Evolutionary conservation across 2,113 vertebrate species (phyloP), one percentile per base, ranked within the genome.

Genomic region (Lota lota): DNA sequence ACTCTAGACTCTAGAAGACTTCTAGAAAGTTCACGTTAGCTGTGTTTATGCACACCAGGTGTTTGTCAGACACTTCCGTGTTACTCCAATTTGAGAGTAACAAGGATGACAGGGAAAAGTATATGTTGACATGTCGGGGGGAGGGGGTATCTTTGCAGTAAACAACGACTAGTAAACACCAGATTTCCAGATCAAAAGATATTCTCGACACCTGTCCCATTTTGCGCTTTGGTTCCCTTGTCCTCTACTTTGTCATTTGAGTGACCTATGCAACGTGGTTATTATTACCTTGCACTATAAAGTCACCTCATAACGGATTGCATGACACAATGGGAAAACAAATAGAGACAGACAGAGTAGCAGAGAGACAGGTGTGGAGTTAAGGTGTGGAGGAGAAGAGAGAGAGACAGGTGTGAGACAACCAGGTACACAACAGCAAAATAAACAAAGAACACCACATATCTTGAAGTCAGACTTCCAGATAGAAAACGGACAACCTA

Each of bases 401-500:
- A n/a, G 36, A 47, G 28, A 61, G 61, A n/a, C 3, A 10, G 28
- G 19, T 7, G 54, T 1, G 22, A 17, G 8, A 22, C 36, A 64
- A 19, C 14, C 36, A 47, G 10, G 36, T 19, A 64, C 12, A 64
- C 2, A 47, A 19, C 2, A 17, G 22, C 40, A 47, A 47, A 47
- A 33, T 3, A 33, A 33, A 22, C 14, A n/a, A 19, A 20, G 5
- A 51, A 71, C 51, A 79, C 64, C 59, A 63, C 61, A 56, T 79
- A 82, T 79, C 80, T 76, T 0, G 33, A 79, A 68, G 63, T 66
- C 73, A 82, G 73, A 73, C 65, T 12, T 72, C 72, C 57, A 80
- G 75, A 68, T 78, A 57, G 74, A 76, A 63, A 71, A 72, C 73
- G 72, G 63, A 68, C 66, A 63, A 64, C 72, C 79, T 77, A 70